Evolutionary conservation across 2,113 vertebrate species (phyloP), one percentile per base, ranked within the genome.

Genomic region (Irena cyanogastra): DNA sequence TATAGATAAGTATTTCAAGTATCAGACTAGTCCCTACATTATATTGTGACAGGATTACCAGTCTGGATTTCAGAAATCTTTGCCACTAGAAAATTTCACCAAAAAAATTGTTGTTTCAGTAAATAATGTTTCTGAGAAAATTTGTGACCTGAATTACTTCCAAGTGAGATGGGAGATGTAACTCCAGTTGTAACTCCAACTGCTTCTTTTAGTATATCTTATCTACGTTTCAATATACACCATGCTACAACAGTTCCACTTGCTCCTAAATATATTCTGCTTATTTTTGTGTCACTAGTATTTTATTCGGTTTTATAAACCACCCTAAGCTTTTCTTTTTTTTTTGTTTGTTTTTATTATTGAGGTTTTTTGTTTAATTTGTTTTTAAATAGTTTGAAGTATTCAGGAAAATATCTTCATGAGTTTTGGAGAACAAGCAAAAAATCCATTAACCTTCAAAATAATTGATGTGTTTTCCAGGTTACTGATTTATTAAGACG

Each of bases 401-500:
- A 86, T 86, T 96, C 81, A 90, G 64, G 81, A 92, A 95, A 94
- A 96, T 77, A 64, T 80, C 81, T 91, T 91, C 83, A 85, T 70
- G 88, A 96, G 87, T 95, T 97, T 92, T 94, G 64, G 47, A 91
- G 84, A 92, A 85, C 85, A 92, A 96, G 92, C 64, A 83, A 96
- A 94, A 97, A 94, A 92, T 91, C 70, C 94, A 97, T 97, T 97
- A 97, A 97, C 95, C 96, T 97, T 97, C 97, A 95, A 95, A 97
- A 92, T 97, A 97, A 97, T 92, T 93, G 77, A 96, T 97, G 93
- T 96, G 93, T 93, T 97, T 97, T 97, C 77, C 57, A 93, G 85
- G 90, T 90, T 96, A 96, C 95, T 97, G 96, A 97, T 97, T 95
- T 97, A 97, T 97, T 96, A 96, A 96, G 96, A 95, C 93, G 95